Evolutionary conservation across 2,797 vertebrate species (phyloP), one percentile per base, ranked within the genome.

Genomic region (Pseudochirops corinnae): DNA sequence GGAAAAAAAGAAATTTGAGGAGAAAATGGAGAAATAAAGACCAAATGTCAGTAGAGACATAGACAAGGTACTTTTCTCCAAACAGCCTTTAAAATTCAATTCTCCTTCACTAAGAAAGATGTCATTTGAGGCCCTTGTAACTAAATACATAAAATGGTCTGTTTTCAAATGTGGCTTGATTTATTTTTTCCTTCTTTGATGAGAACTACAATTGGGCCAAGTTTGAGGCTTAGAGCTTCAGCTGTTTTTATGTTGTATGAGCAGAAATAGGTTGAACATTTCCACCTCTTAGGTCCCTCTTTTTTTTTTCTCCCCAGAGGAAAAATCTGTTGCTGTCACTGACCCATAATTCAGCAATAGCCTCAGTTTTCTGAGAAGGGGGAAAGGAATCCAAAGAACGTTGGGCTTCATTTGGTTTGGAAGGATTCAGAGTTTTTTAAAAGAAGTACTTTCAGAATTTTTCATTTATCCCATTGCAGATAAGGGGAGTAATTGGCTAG

Each of bases 181-280:
- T 91, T 91, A 91, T 91, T 55, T 55, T 91, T 91, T 91, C 90
- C 90, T 91, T 55, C 90, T 91, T 91, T 91, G 90, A 91, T 91
- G 90, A 91, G 90, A 26, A 91, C 31, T 53, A 91, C 90, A 91
- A 91, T 91, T 91, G 90, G 90, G 90, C 53, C 90, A 91, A 55
- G 90, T 55, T 91, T 91, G 29, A 91, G 53, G 90, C 90, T 55
- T 55, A 53, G 33, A 91, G 28, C 50, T 91, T 91, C 90, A 55
- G 90, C 90, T 55, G 90, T 90, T 90, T 90, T 90, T 90, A 55
- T 90, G 52, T 55, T 90, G 14, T 90, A 18, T 14, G 50, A 14
- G 6, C 90, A 55, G 90, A 91, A 55, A 91, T 53, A n/a, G 52
- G 50, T 91, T 53, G 50, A 31, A 53, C 55, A 53, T 91, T 91